Percentiles rank a stretch among this genome's conserved stretches.
These are phyloP conservation scores for Orchesellides sinensis DNA, from an alignment of 2,888 invertebrate species.

Conservation along the genomic window DNA sequence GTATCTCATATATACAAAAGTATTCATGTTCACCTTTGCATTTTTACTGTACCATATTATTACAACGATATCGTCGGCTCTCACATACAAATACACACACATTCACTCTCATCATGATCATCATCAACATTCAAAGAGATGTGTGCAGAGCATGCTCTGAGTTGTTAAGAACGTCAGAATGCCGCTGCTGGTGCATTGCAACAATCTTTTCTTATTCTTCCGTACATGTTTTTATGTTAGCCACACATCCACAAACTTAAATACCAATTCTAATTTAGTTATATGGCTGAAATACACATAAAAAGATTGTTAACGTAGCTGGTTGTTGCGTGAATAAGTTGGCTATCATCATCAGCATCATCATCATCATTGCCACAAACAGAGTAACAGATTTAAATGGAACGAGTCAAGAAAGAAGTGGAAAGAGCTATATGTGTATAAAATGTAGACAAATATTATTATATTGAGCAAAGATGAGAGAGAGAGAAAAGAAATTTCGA, in stretches of 20 bases:
- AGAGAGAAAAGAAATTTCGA: constrained; percentile 51
- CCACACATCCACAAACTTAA: constrained; percentile 24
- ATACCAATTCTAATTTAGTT: constrained; percentile 46
- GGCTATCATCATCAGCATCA: constrained; percentile 13
- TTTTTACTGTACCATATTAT: not conserved
- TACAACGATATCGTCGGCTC: not conserved
- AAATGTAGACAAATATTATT: constrained; percentile 31
- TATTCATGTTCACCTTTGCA: not conserved
- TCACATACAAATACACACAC: not conserved
- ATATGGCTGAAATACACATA: constrained; percentile 32
- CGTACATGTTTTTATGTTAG: not conserved
- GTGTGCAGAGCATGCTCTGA: not conserved
- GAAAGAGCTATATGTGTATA: constrained; percentile 32
- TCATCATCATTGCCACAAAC: not conserved
- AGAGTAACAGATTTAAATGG: constrained; percentile 20
- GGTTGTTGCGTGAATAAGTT: constrained; percentile 17
- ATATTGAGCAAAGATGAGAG: not conserved
- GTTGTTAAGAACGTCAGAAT: not conserved
- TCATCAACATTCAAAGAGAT: not conserved
- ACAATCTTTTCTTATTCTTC: not conserved
- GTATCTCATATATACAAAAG: not conserved
- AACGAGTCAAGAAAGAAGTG: constrained; percentile 13
- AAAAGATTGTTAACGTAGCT: constrained; percentile 28
- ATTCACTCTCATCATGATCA: not conserved
- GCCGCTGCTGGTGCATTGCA: not conserved